Conservation (phyloP, 1,140 invertebrate genomes). For the Lepidurus arcticus region DNA sequence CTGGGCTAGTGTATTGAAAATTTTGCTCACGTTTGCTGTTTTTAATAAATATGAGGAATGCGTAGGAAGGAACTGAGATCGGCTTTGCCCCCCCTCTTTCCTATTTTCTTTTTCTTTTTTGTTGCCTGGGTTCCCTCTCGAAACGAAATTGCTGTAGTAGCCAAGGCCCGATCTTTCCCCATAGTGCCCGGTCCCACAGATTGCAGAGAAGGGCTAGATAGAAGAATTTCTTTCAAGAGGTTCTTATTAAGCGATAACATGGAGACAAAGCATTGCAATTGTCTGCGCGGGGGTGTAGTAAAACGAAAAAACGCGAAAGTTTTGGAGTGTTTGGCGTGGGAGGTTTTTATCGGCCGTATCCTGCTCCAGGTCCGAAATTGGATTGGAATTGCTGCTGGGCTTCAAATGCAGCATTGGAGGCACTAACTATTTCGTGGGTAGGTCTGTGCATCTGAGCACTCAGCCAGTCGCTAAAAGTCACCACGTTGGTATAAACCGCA, state of each 20-base stretch:
- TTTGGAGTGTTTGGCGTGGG: slow-evolving; percentile 1
- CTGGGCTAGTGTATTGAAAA: background rate
- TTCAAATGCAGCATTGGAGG: slow-evolving; percentile 32
- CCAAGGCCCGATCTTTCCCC: background rate
- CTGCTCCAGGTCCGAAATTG: slow-evolving; percentile 29
- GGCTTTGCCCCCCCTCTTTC: background rate
- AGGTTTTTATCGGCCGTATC: slow-evolving; percentile 34
- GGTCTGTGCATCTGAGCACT: slow-evolving; percentile 26
- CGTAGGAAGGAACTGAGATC: slow-evolving; percentile 11
- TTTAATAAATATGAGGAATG: slow-evolving; percentile 14
- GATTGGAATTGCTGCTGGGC: slow-evolving; percentile 30
- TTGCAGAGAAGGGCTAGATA: background rate
- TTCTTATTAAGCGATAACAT: slow-evolving; percentile 22
- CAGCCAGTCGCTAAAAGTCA: slow-evolving; percentile 25
- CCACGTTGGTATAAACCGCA: slow-evolving; percentile 29
- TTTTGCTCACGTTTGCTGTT: background rate
- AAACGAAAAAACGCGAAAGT: background rate
- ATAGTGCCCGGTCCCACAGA: background rate
- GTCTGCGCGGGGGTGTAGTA: slow-evolving; percentile 6
- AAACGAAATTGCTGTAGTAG: background rate
- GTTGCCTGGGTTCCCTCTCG: background rate
- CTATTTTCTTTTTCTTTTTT: background rate
- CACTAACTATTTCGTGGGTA: slow-evolving; percentile 22
- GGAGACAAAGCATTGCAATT: background rate
- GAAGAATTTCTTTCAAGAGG: slow-evolving; percentile 16